phyloP scores from a whole-genome alignment of 2,797 vertebrate genomes.

The Cirrhinus molitorella region DNA sequence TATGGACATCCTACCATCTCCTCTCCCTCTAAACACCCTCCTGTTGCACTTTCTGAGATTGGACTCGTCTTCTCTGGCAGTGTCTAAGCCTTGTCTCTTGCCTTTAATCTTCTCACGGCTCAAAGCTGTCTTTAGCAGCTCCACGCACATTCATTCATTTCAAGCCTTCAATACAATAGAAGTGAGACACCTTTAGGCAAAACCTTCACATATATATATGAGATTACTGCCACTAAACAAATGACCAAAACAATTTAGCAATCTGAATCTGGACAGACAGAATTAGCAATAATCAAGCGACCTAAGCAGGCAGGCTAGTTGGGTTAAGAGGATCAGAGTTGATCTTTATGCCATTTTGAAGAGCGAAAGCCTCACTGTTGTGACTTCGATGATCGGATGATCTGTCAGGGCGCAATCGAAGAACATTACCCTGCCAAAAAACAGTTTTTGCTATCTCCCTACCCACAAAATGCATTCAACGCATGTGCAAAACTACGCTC shows the following conservation, averaged over 20 bases:
- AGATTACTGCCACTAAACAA: background rate
- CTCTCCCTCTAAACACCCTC: background rate
- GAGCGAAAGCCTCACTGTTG: conserved; percentile 3
- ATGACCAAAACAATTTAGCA: background rate
- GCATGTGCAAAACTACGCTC: conserved; percentile 47
- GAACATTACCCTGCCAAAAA: background rate
- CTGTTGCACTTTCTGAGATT: conserved; percentile 70
- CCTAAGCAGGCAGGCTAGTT: background rate
- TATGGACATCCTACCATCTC: conserved; percentile 54
- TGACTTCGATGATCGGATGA: background rate
- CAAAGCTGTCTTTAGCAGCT: conserved; percentile 70
- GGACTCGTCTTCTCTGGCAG: conserved; percentile 64
- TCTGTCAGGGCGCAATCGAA: background rate
- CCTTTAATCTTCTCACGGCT: conserved; percentile 74
- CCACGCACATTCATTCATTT: conserved; percentile 63
- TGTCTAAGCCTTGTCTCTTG: conserved; percentile 65
- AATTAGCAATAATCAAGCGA: background rate
- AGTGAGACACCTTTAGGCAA: conserved; percentile 7
- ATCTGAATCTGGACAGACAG: background rate
- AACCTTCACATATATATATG: conserved; percentile 16
- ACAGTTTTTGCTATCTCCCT: conserved; percentile 1
- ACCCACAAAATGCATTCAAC: background rate
- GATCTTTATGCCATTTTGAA: background rate
- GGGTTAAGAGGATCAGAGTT: conserved; percentile 11
- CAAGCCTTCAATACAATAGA: background rate